Evolutionary conservation across 2,113 vertebrate species (phyloP), one percentile per base, ranked within the genome.

Genomic region (Rhizomys pruinosus): DNA sequence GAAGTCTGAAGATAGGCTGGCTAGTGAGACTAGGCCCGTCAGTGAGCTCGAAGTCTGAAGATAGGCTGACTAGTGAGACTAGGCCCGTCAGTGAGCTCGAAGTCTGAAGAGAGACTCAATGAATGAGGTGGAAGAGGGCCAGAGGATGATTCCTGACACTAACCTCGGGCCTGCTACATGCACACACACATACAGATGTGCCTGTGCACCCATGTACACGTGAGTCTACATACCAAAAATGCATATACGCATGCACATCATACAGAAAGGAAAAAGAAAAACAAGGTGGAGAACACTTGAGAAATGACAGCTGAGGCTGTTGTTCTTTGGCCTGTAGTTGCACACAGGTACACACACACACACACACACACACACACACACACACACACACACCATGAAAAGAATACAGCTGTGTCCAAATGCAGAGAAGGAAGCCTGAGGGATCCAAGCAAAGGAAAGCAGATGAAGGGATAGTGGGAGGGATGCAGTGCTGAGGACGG

Each of bases 391-490:
- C 15, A 11, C 37, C 63, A 23, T 19, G 44, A 7, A 61, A 47
- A 39, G 20, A 13, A 19, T 34, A 34, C 42, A 68, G 34, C 34
- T 68, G 63, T 23, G 32, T 16, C n/a, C 92, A 66, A 84, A 0
- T 1, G 74, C 76, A 72, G 23, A 23, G 27, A 64, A 25, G 47
- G 55, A 91, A 13, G 47, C 9, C 34, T 19, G 52, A n/a, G 5
- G 17, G 77, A 94, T 72, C 39, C 87, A 96, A 97, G 69, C 71
- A 80, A 79, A 82, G 85, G 37, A 47, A 27, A 32, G 3, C 3
- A 8, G 71, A 89, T 7, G 7, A 74, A 86, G 89, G 91, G 39
- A 42, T 0, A 9, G 74, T 57, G n/a, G 76, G 72, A 84, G 63
- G 84, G 82, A 57, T 63, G 89, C 1, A 7, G 64, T 10, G 2